Base-by-base conservation (phyloP, 2,113 vertebrate genomes). In the Albula goreensis region DNA sequence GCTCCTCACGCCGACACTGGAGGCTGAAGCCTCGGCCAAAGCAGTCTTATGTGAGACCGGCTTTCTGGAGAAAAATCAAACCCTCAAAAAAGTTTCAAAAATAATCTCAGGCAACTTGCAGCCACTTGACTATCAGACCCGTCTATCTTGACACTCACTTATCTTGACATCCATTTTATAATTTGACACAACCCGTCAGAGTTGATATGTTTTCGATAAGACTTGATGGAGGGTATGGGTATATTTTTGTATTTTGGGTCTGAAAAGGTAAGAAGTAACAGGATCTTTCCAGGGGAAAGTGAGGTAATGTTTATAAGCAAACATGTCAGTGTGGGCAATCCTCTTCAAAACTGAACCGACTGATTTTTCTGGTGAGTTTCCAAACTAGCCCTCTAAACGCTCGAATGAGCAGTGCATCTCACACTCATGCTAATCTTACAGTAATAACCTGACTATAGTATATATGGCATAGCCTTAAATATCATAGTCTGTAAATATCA, bases 191-290 rank as follows among this genome's bases (percentile, higher is more conserved):
- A 86, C 50, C 52, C 82, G 70, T 86, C 52, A 83, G 52, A 83
- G 50, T 80, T 48, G 80, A 70, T 82, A 77, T 77, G 11, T 17
- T 31, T 66, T 60, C 41, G 60, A 51, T 60, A 82, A 48, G 81
- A 82, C 50, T 50, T 86, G 80, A 63, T n/a, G 56, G 11, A 83
- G 63, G 19, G 53, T 56, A 60, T 13, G 74, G 50, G 56, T 77
- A 56, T 50, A 85, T 52, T 57, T 51, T 66, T 51, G 50, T 60
- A 78, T 66, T 60, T 25, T 25, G 41, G 50, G 31, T 83, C 31
- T 78, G 85, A 86, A 78, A 77, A 77, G 56, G 41, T 82, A 41
- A 60, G 22, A 86, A 77, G 41, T 82, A 41, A 60, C 49, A 86
- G 70, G 70, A 50, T 41, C 22, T 15, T 22, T 57, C 49, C 83